Evolutionary conservation across 2,888 invertebrate genomes (phyloP).

Genomic region (Acleris laterana): DNA sequence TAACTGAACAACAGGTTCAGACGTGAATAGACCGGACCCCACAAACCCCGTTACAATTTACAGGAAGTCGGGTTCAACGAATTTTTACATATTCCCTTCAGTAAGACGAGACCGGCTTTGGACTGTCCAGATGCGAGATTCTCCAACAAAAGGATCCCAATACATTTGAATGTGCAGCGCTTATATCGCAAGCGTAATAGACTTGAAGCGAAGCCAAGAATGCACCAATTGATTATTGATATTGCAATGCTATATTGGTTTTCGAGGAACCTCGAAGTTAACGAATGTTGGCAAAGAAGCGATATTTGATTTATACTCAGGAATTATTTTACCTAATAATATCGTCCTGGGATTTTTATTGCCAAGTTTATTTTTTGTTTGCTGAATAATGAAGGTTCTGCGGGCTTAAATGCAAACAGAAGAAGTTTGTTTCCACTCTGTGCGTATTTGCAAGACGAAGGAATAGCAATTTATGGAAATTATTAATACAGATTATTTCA

Average conservation of each 20-base stretch:
- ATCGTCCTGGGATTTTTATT: conserved; percentile 30
- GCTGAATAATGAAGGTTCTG: conserved; percentile 33
- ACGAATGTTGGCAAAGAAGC: conserved; percentile 42
- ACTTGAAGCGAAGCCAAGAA: conserved; percentile 81
- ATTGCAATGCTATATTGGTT: conserved; percentile 68
- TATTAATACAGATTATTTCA: conserved; percentile 29
- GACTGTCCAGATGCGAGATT: conserved; percentile 58
- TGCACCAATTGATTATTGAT: conserved; percentile 84
- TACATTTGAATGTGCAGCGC: conserved; percentile 71
- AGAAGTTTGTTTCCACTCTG: conserved; percentile 31
- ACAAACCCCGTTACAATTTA: conserved; percentile 17
- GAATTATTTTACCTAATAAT: conserved; percentile 40
- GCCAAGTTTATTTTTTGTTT: conserved; percentile 39
- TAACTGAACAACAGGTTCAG: too few species aligned
- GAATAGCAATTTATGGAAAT: conserved; percentile 39
- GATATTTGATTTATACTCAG: conserved; percentile 43
- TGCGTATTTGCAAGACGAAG: conserved; percentile 36
- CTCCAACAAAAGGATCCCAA: conserved; percentile 64
- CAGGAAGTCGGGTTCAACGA: conserved; percentile 13
- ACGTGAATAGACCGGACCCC: too few species aligned
- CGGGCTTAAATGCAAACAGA: conserved; percentile 34
- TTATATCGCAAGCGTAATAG: conserved; percentile 70
- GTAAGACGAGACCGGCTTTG: conserved; percentile 16
- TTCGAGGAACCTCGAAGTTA: conserved; percentile 52
- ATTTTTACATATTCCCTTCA: conserved; percentile 16